Evolutionary conservation across 2,113 vertebrate species (phyloP), one percentile per base, ranked within the genome.

Genomic region (Catharus fuscescens): DNA sequence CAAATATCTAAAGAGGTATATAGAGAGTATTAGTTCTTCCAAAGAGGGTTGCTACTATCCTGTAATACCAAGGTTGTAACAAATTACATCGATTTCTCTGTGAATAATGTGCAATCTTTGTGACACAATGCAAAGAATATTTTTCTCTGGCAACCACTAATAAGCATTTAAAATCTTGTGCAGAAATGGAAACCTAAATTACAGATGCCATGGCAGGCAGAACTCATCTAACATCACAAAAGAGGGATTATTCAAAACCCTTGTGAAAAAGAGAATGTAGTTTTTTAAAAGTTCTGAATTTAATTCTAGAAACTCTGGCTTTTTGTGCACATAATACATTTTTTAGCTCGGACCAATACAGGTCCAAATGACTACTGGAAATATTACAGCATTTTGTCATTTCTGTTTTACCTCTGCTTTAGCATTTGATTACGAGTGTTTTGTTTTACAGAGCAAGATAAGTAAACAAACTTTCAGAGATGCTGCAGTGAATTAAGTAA

Each of bases 181-280:
- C 95, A 94, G 96, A 95, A 95, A 96, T 94, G 96, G 94, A 97
- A 97, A 96, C 94, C 92, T 96, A 96, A 95, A 97, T 97, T 96
- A 96, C 67, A 96, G 79, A 93, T 95, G 94, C 93, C 71, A 83
- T 88, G 94, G 93, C 93, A 95, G 93, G 90, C 90, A 95, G 92
- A 95, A 91, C 79, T 96, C 79, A 59, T 95, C 70, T 94, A 72
- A 77, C 80, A 90, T 91, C 74, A 91, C 87, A 90, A 94, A 83
- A 86, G 86, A 90, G 38, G 28, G 47, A 71, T 92, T 93, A 93
- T 95, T 94, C 81, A 91, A 87, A 95, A 95, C 10, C 40, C 47
- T 66, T n/a, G 38, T 80, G 59, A 77, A 83, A 88, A 88, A 85
- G 45, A 80, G 13, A 82, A 91, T 52, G 52, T 40, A 5, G 9